These are phyloP conservation scores for Encarsia formosa DNA, from an alignment of 2,888 invertebrate species.

Conservation along the genomic window DNA sequence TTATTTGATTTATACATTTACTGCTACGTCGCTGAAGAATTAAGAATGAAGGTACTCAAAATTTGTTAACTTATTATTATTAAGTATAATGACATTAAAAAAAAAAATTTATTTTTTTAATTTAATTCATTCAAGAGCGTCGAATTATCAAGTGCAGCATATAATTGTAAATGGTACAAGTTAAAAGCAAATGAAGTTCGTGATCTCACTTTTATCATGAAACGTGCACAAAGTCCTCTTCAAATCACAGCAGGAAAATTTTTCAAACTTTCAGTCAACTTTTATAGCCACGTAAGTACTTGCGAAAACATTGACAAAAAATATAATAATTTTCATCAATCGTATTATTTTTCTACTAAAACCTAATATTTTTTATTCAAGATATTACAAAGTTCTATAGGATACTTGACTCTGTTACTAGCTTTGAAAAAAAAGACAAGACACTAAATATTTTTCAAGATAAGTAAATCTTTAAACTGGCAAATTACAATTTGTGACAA, in stretches of 20 bases:
- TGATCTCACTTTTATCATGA: slow-evolving; percentile 27
- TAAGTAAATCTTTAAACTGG: too few species aligned
- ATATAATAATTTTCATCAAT: too few species aligned
- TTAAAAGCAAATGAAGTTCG: slow-evolving; percentile 21
- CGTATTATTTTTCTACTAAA: too few species aligned
- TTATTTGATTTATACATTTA: slow-evolving; percentile 18
- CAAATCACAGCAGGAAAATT: slow-evolving; percentile 31
- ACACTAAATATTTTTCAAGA: too few species aligned
- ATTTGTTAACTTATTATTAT: background rate
- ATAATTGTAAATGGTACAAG: slow-evolving; percentile 30
- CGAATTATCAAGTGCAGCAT: slow-evolving; percentile 24
- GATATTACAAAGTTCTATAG: too few species aligned
- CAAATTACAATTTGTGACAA: too few species aligned
- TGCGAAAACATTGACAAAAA: too few species aligned
- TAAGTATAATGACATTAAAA: background rate
- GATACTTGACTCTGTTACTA: too few species aligned
- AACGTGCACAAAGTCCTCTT: slow-evolving; percentile 25
- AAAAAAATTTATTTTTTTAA: background rate
- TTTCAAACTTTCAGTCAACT: slow-evolving; percentile 19
- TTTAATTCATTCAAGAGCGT: slow-evolving; percentile 19
- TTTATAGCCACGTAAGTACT: slow-evolving; percentile 11
- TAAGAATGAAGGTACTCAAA: slow-evolving; percentile 10
- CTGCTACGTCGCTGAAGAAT: slow-evolving; percentile 21
- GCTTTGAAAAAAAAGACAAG: too few species aligned
- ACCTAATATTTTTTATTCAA: too few species aligned